phyloP scores from a whole-genome alignment of 2,888 invertebrate species.

The Macrophya alboannulata region DNA sequence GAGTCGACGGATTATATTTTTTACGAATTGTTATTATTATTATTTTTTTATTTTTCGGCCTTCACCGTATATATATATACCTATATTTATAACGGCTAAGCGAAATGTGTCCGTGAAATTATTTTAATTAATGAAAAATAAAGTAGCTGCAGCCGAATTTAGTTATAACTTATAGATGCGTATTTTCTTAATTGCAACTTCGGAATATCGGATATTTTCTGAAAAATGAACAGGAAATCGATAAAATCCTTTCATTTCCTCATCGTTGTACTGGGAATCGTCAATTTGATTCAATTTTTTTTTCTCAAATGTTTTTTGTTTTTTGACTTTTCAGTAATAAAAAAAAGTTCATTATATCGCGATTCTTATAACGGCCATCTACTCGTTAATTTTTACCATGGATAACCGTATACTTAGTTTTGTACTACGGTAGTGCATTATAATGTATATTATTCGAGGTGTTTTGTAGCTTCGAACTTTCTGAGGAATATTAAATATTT shows the following conservation, averaged over 20 bases:
- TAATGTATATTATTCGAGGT: no score
- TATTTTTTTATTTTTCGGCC: no score
- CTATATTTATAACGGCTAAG: background rate
- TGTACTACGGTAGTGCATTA: no score
- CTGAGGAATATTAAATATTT: background rate
- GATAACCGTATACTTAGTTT: no score
- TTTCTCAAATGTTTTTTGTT: no score
- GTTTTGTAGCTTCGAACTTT: background rate
- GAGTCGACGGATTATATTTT: constrained; percentile 32
- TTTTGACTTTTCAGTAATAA: background rate
- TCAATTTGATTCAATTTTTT: background rate
- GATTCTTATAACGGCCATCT: no score
- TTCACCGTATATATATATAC: background rate
- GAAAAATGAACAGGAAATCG: background rate
- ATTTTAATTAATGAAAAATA: constrained; percentile 31
- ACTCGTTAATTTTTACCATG: no score
- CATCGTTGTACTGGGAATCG: background rate
- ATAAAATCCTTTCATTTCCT: background rate
- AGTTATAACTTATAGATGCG: background rate
- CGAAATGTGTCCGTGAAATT: background rate
- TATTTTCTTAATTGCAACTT: constrained; percentile 12
- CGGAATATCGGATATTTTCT: constrained; percentile 1
- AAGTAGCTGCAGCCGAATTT: background rate
- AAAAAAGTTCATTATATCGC: no score
- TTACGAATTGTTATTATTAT: background rate